Evolutionary conservation across 2,888 invertebrate species (phyloP), one percentile per base, ranked within the genome.

Genomic region (Bombylius discolor): DNA sequence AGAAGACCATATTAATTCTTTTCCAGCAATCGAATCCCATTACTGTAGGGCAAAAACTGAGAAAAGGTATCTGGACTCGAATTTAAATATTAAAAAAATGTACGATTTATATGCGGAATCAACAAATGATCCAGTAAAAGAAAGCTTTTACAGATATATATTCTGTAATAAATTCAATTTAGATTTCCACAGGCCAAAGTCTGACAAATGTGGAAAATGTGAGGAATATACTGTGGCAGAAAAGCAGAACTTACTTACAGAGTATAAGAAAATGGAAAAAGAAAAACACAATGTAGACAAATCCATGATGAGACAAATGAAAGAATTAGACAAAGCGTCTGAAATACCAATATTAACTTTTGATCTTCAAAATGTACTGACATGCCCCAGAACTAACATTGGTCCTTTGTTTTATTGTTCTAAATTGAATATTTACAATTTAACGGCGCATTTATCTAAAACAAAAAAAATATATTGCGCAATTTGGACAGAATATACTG

Each of bases 151-250:
- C 39, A 52, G 53, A 47, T 47, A 49, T 33, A 45, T 49, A 46
- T 31, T 57, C 39, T 44, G 49, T 12, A 47, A 48, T 5, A 52
- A 56, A 11, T 58, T 58, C 23, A 52, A 56, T 32, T 51, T 53
- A 5, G 50, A 48, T 46, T 58, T 58, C 34, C 53, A 56, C 49
- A 46, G 46, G 11, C 54, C 52, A 33, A 56, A 53, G 53, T 54
- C 54, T 12, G 58, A 56, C 32, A 56, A 33, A 48, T 58, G 54
- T 51, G 48, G 47, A 14, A 56, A 54, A 45, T 54, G 53, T 49
- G 54, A 58, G 11, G 33, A 51, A 14, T 58, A 45, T 58, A 13
- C 4, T 39, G 36, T 36, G 36, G 47, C 54, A 47, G 50, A 52
- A 31, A 58, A 53, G 42, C 51, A 53, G 34, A 51, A 53, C 2